Evolutionary conservation across 1,140 invertebrate species (phyloP), one percentile per base, ranked within the genome.

Genomic region (Platyscapa corneri): DNA sequence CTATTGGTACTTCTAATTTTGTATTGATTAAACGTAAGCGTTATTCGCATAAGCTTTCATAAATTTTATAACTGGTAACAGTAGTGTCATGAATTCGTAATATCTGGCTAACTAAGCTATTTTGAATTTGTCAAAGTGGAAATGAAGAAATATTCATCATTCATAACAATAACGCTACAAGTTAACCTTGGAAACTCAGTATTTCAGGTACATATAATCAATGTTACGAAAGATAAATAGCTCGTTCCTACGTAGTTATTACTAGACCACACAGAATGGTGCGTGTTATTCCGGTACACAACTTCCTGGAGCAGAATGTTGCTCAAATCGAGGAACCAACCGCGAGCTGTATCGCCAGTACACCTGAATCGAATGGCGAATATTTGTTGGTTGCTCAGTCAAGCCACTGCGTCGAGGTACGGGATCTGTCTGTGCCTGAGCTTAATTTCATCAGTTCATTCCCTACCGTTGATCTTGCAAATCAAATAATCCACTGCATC

Each of bases 221-320:
- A 60, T 60, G 23, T 60, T 60, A 60, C 14, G 56, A 60, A 23
- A 60, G 27, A 5, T 60, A 60, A 60, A 5, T 60, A 60, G 56
- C 23, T 53, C 27, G 27, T 60, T 60, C 5, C 23, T 27, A 27
- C 27, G 5, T 60, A 60, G 23, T 27, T 27, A 60, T 27, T 10
- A 23, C 3, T 60, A 60, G 14, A 27, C 10, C 27, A 5, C 18
- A 0, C 70, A 89, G 89, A 82, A 96, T 96, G 96, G 95, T 96
- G 32, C 94, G 95, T 16, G 95, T 96, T 2, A 95, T 96, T 78
- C 95, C 95, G 34, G 95, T 95, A 79, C 95, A 96, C 88, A 95
- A 96, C 91, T 96, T 96, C 90, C 89, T 93, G 23, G 94, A 94
- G 30, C 95, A 96, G 90, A 94, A 95, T 88, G 94, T 96, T 18